Percentiles rank a stretch among this genome's conserved stretches.
Evolutionary conservation across 2,797 vertebrate genomes (phyloP).

Genomic region (Chelon labrosus): DNA sequence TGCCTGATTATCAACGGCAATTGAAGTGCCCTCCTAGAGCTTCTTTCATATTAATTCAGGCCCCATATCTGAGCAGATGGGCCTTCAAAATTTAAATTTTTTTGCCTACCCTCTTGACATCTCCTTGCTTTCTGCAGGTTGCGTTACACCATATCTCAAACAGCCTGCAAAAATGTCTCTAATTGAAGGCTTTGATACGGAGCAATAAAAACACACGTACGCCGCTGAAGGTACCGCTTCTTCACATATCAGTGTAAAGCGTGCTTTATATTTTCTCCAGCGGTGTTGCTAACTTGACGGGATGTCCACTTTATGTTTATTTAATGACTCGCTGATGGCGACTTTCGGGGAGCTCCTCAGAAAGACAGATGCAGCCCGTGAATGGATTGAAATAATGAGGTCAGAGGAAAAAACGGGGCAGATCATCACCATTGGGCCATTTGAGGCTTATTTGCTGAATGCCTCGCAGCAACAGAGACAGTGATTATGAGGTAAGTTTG

Average conservation of each 20-base stretch:
- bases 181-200: conserved; percentile 33
- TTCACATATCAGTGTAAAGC: conserved; percentile 21
- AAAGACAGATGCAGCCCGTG: conserved; percentile 4
- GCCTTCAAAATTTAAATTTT: conserved; percentile 18
- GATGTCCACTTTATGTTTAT: conserved; percentile 33
- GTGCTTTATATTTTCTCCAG: conserved; percentile 29
- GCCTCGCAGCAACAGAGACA: conserved; percentile 7
- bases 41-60: conserved; percentile 26
- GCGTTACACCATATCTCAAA: conserved; percentile 1
- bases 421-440: conserved; percentile 15
- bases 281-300: conserved; percentile 25
- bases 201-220: conserved; percentile 13
- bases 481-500: conserved; percentile 17
- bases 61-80: conserved; percentile 4
- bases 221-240: conserved; percentile 1
- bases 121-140: not conserved
- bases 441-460: conserved; percentile 12
- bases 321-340: conserved; percentile 27
- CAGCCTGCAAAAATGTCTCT: conserved; percentile 16
- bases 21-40: conserved; percentile 1
- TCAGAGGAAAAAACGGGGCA: conserved; percentile 36
- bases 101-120: conserved; percentile 14
- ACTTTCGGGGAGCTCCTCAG: conserved; percentile 13
- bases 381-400: conserved; percentile 41
- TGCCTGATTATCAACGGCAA: conserved; percentile 25